Evolutionary conservation across 23 tunicate species (phyloP).

Genomic region (Aplidium turbinatum): DNA sequence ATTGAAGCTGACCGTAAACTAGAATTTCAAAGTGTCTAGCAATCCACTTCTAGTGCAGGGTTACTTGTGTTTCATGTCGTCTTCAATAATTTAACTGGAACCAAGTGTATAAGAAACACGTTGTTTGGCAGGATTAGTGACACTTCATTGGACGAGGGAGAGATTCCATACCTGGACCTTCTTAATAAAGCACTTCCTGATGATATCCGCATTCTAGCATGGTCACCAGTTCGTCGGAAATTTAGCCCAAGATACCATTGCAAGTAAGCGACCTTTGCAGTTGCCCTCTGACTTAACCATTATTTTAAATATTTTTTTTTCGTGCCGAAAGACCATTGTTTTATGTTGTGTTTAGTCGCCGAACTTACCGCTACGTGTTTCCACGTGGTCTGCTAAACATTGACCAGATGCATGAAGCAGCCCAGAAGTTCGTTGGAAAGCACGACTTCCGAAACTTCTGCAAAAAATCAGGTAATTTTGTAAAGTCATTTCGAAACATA

Average conservation of each 20-base stretch:
- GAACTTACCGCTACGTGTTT: slow-evolving; percentile 72
- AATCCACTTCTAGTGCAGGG: too few species aligned
- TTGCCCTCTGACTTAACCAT: too few species aligned
- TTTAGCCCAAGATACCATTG: slow-evolving; percentile 58
- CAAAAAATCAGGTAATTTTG: slow-evolving; percentile 54
- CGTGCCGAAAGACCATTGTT: background rate
- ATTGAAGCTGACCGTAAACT: too few species aligned
- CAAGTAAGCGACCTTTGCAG: slow-evolving; percentile 30
- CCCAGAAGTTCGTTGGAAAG: slow-evolving; percentile 66
- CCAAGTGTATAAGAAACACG: too few species aligned
- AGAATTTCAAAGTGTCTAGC: too few species aligned
- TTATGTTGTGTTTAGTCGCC: slow-evolving; percentile 24
- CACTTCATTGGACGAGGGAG: slow-evolving; percentile 45
- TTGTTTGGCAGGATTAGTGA: slow-evolving; percentile 33
- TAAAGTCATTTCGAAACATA: too few species aligned
- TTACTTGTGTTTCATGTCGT: too few species aligned
- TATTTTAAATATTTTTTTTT: too few species aligned
- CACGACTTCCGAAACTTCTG: slow-evolving; percentile 87
- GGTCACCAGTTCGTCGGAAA: slow-evolving; percentile 65
- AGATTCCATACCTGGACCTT: slow-evolving; percentile 60
- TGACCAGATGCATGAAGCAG: slow-evolving; percentile 67
- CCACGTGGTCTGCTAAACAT: slow-evolving; percentile 55
- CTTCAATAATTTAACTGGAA: too few species aligned
- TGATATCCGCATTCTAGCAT: slow-evolving; percentile 82
- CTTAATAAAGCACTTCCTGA: slow-evolving; percentile 80